Base-by-base conservation (phyloP, 2,888 invertebrate species). In the Zygaena filipendulae region DNA sequence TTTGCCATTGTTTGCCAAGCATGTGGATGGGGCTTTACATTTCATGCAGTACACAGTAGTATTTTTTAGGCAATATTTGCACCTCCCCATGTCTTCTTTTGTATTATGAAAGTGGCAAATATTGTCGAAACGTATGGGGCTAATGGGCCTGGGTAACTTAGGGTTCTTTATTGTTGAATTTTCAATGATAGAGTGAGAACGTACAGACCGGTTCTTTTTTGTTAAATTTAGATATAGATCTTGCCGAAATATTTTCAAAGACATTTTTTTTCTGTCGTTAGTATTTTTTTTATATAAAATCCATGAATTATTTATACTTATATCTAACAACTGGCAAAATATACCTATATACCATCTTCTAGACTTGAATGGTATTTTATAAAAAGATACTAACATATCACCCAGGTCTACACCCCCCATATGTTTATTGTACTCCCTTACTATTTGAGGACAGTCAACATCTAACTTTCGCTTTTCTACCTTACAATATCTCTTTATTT, bases 321-420 rank as follows among this genome's bases (percentile, higher is more conserved):
- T 37, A 32, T 36, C 40, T 24, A 38, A 23, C 29, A 36, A 25
- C 29, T 36, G 38, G 22, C 23, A 38, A 40, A 49, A 49, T 25
- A 49, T 39, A 23, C 39, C 32, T 18, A 47, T 33, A 32, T 49
- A 49, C 43, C 47, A 47, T 23, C 46, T 42, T 33, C 39, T 43
- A 29, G 38, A 34, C 30, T 43, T 38, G 25, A 39, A 36, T 10
- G 38, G 36, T 19, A 32, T 39, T 33, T 32, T 36, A 30, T 41
- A 38, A 24, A 36, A 34, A 22, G 36, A 32, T 28, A 41, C 20
- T 20, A 41, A 29, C 34, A 38, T 43, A 30, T 52, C 48, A 16
- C n/a, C n/a, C n/a, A n/a, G n/a, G n/a, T n/a, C n/a, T n/a, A n/a
- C n/a, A n/a, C n/a, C n/a, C n/a, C n/a, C 31, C 49, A 50, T 50